phyloP scores from a whole-genome alignment of 2,888 invertebrate genomes.

The Eristalis intricaria region DNA sequence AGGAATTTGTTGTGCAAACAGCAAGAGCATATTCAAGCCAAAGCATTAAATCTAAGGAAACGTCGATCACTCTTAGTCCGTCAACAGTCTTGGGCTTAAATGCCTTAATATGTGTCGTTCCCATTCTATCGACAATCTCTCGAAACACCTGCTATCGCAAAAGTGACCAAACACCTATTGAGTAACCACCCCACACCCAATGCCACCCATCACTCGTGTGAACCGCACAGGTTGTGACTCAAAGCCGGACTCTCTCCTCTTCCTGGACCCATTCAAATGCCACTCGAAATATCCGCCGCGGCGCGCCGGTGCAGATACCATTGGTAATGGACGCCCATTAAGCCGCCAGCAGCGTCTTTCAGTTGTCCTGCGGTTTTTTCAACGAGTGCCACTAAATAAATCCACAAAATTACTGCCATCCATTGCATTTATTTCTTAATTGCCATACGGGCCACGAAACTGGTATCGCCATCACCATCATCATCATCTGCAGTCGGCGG shows the following conservation, averaged over 20 bases:
- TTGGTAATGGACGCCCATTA: slow-evolving; percentile 53
- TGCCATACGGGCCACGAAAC: slow-evolving; percentile 31
- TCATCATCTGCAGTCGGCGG: slow-evolving; percentile 4
- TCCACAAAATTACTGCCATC: slow-evolving; percentile 69
- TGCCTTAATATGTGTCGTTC: too few species aligned
- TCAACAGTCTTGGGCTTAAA: too few species aligned
- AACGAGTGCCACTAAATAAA: slow-evolving; percentile 63
- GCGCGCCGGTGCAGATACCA: slow-evolving; percentile 44
- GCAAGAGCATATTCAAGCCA: too few species aligned
- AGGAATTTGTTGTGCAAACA: too few species aligned
- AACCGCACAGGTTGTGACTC: neutral
- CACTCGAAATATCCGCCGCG: slow-evolving; percentile 53
- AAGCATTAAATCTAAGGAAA: too few species aligned
- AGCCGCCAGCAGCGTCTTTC: slow-evolving; percentile 18
- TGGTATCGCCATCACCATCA: neutral
- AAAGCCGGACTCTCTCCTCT: neutral
- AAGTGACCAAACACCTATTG: too few species aligned
- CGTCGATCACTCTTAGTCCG: too few species aligned
- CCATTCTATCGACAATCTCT: too few species aligned
- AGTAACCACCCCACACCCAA: neutral
- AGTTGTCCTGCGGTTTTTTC: slow-evolving; percentile 4
- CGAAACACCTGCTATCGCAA: too few species aligned
- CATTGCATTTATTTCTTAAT: slow-evolving; percentile 69
- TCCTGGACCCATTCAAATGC: slow-evolving; percentile 57
- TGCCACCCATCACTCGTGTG: neutral